Evolutionary conservation across 2,888 invertebrate species (phyloP).

Genomic region (Scaptodrosophila latifasciaeformis): DNA sequence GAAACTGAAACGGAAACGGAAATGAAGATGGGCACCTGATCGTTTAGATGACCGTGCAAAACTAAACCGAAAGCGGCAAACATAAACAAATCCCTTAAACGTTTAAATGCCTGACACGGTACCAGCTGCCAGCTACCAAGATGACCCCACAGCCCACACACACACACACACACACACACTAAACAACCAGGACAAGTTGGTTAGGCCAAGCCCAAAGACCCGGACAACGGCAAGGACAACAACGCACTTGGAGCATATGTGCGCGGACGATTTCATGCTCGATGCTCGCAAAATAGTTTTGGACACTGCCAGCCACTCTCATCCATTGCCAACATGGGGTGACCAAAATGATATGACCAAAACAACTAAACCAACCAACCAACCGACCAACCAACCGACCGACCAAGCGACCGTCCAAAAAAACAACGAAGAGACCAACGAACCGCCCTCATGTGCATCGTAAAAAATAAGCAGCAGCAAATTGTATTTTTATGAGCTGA

Average conservation of each 20-base stretch:
- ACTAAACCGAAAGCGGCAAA: slow-evolving; percentile 33
- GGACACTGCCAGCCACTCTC: slow-evolving; percentile 12
- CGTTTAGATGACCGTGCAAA: slow-evolving; percentile 17
- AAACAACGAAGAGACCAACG: slow-evolving; percentile 8
- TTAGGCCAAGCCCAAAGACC: background rate
- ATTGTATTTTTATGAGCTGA: slow-evolving; percentile 73
- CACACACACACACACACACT: background rate
- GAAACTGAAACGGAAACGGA: slow-evolving; percentile 1
- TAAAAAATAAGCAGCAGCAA: slow-evolving; percentile 71
- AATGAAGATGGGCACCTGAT: background rate
- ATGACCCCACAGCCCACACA: background rate
- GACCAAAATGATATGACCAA: slow-evolving; percentile 13
- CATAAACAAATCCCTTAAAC: slow-evolving; percentile 66
- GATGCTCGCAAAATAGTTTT: slow-evolving; percentile 51
- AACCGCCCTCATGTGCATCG: slow-evolving; percentile 65
- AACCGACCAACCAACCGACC: no score
- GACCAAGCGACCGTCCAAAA: slow-evolving; percentile 3
- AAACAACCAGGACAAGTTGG: background rate
- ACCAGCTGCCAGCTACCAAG: slow-evolving; percentile 43
- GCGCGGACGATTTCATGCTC: slow-evolving; percentile 60
- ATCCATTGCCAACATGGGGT: background rate
- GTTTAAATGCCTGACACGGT: slow-evolving; percentile 56
- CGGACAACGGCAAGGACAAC: slow-evolving; percentile 16
- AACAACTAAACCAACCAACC: no score
- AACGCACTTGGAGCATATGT: slow-evolving; percentile 65